These are phyloP conservation scores for Drosophila elegans DNA, from an alignment of 1,140 invertebrate genomes.

Conservation along the genomic window DNA sequence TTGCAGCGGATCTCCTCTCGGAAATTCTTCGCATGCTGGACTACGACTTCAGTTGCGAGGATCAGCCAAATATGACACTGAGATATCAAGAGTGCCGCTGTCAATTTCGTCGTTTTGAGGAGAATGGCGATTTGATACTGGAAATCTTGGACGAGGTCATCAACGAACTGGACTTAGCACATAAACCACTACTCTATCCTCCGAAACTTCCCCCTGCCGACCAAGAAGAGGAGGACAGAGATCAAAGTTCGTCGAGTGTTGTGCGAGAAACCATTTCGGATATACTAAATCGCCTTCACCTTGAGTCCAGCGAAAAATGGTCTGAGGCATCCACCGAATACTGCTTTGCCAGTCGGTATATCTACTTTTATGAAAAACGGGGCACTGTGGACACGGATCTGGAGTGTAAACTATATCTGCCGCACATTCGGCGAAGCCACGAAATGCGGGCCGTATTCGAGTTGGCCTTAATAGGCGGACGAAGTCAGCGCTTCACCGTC, in stretches of 20 bases:
- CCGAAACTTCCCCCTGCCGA: neutral
- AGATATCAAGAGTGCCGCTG: conserved; percentile 71
- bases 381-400: conserved; percentile 14
- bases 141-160: conserved; percentile 72
- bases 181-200: conserved; percentile 43
- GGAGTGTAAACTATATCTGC: conserved; percentile 58
- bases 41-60: conserved; percentile 58
- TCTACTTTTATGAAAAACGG: conserved; percentile 72
- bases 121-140: conserved; percentile 36
- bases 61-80: conserved; percentile 63
- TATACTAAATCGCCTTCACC: conserved; percentile 52
- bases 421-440: conserved; percentile 48
- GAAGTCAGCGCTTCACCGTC: conserved; percentile 44
- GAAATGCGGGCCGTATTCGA: conserved; percentile 54
- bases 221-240: conserved; percentile 15
- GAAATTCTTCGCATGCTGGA: conserved; percentile 67
- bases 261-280: conserved; percentile 55
- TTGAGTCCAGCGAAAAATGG: conserved; percentile 64
- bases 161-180: conserved; percentile 59
- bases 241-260: conserved; percentile 43
- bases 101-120: conserved; percentile 14
- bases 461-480: conserved; percentile 60
- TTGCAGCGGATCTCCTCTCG: conserved; percentile 58
- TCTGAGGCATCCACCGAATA: conserved; percentile 62
- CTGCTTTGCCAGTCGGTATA: conserved; percentile 61